These are phyloP conservation scores for Lordiphosa collinella DNA, from an alignment of 1,140 invertebrate genomes.

Conservation along the genomic window DNA sequence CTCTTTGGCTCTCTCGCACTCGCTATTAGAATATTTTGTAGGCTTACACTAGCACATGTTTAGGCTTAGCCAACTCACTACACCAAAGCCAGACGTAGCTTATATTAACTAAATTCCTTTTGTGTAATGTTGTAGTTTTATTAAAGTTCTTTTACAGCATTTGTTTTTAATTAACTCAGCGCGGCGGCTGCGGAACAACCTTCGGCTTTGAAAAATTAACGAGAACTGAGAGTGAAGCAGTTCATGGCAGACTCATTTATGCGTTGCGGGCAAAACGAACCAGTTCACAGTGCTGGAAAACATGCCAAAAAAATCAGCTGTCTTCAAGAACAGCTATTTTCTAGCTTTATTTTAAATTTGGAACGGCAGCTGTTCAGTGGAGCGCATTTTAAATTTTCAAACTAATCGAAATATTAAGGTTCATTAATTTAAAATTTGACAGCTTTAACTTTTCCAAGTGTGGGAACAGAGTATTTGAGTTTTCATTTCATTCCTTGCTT, in stretches of 20 bases:
- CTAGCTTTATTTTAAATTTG: too few relatives aligned
- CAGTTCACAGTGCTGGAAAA: too few relatives aligned
- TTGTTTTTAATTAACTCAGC: constrained; percentile 49
- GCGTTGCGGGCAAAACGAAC: not conserved
- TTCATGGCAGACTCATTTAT: too few relatives aligned
- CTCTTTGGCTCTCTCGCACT: constrained; percentile 22
- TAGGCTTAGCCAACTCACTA: constrained; percentile 7
- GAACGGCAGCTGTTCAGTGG: too few relatives aligned
- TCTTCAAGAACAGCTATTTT: too few relatives aligned
- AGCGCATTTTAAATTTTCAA: too few relatives aligned
- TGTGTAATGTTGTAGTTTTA: constrained; percentile 11
- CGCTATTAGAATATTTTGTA: constrained; percentile 28
- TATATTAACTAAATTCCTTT: constrained; percentile 1
- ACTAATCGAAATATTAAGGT: too few relatives aligned
- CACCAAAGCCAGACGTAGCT: constrained; percentile 3
- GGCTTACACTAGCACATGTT: not conserved
- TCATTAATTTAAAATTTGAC: too few relatives aligned
- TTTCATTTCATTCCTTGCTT: too few relatives aligned
- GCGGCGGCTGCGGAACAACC: constrained; percentile 16
- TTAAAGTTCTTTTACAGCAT: constrained; percentile 32
- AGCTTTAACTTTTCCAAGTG: too few relatives aligned
- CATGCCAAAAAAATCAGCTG: too few relatives aligned
- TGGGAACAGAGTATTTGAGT: too few relatives aligned
- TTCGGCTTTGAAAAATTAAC: constrained; percentile 20
- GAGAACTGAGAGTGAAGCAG: constrained; percentile 1